phyloP scores from a whole-genome alignment of 1,140 invertebrate species.

The Pollicipes pollicipes region DNA sequence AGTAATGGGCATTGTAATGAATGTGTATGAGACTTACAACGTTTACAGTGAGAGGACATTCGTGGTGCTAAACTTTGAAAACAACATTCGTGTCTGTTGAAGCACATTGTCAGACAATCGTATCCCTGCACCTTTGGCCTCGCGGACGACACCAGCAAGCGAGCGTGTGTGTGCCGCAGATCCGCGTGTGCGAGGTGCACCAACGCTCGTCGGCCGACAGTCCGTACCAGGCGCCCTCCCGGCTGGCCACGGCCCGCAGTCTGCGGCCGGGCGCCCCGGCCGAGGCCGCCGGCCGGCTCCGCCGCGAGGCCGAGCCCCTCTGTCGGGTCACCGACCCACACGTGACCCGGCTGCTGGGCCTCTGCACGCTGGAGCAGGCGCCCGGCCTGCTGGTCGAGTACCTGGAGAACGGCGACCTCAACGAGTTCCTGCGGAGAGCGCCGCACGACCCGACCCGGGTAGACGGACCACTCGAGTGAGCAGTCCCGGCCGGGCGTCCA shows the following conservation, averaged over 20 bases:
- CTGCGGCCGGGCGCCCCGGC: slow-evolving; percentile 8
- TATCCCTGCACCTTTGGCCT: too few relatives aligned
- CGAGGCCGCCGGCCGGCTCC: slow-evolving; percentile 8
- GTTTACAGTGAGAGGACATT: too few relatives aligned
- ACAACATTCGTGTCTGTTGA: too few relatives aligned
- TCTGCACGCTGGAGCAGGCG: slow-evolving; percentile 59
- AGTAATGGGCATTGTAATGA: too few relatives aligned
- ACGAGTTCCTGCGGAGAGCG: slow-evolving; percentile 37
- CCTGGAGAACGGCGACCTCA: slow-evolving; percentile 44
- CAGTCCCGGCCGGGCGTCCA: too few relatives aligned
- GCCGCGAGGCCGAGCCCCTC: slow-evolving; percentile 9
- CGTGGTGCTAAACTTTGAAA: too few relatives aligned
- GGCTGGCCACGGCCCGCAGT: slow-evolving; percentile 9
- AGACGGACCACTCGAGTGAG: neutral
- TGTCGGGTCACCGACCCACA: slow-evolving; percentile 40
- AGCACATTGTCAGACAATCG: too few relatives aligned
- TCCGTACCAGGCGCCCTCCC: neutral
- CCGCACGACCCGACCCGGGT: slow-evolving; percentile 17
- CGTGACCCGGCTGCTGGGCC: slow-evolving; percentile 64
- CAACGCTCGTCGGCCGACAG: neutral
- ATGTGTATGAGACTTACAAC: too few relatives aligned
- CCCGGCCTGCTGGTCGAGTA: slow-evolving; percentile 45
- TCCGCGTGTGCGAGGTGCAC: neutral
- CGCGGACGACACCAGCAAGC: too few relatives aligned
- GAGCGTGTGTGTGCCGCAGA: neutral